These are phyloP conservation scores for Callithrix jacchus DNA, from an alignment of 2,113 vertebrate genomes.

Conservation along the genomic window DNA sequence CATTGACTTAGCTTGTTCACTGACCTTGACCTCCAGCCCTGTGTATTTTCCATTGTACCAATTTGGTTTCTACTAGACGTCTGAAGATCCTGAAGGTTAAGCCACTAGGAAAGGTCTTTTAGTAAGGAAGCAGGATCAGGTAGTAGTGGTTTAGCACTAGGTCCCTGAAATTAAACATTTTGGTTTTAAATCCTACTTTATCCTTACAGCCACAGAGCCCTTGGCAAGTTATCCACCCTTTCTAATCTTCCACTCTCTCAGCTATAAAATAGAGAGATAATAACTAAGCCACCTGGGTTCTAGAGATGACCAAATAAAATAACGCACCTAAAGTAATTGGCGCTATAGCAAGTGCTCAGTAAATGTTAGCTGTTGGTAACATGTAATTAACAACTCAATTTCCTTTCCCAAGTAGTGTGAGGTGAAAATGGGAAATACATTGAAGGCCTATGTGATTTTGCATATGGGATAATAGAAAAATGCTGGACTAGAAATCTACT, in stretches of 20 bases:
- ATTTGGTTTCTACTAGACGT: background rate
- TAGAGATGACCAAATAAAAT: background rate
- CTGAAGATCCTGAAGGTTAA: background rate
- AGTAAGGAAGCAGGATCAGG: background rate
- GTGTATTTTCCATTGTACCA: background rate
- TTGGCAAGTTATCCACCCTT: background rate
- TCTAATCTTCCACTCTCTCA: background rate
- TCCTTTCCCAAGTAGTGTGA: background rate
- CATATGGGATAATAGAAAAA: background rate
- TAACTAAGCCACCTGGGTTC: background rate
- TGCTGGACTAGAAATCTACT: background rate
- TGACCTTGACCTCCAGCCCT: background rate
- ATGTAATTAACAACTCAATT: background rate
- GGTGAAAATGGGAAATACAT: background rate
- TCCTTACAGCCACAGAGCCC: background rate
- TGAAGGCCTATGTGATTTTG: background rate
- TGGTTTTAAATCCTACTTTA: background rate
- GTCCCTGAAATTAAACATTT: background rate
- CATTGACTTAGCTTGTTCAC: rapidly evolving
- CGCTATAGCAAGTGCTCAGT: background rate
- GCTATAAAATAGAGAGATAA: background rate
- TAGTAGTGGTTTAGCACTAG: background rate
- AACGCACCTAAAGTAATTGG: background rate
- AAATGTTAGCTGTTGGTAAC: background rate
- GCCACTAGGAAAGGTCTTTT: background rate